A percentile compares a stretch with the other conserved stretches of the same genome.
Evolutionary conservation across 2,797 vertebrate species (phyloP).

Genomic region (Epinephelus awoara): DNA sequence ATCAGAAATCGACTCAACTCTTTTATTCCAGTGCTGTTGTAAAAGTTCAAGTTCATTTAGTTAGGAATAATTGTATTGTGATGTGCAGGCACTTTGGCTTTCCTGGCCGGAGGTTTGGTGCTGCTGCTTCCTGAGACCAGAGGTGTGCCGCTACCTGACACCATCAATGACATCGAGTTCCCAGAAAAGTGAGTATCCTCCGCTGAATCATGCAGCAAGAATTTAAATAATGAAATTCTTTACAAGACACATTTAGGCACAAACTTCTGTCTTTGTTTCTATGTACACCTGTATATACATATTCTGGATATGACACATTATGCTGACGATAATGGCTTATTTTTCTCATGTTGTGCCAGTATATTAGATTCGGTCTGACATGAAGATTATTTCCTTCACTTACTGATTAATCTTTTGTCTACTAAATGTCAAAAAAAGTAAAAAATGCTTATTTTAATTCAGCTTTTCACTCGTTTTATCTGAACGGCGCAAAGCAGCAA

Average conservation of each 20-base stretch:
- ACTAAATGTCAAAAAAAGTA: neutral
- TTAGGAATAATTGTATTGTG: neutral
- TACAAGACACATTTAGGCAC: neutral
- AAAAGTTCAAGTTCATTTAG: no score
- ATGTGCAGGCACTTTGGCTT: slow-evolving; percentile 87
- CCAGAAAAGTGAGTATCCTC: slow-evolving; percentile 83
- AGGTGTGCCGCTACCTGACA: slow-evolving; percentile 93
- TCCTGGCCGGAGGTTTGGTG: slow-evolving; percentile 90
- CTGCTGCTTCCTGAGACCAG: slow-evolving; percentile 94
- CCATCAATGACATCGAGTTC: slow-evolving; percentile 93
- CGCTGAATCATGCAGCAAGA: no score
- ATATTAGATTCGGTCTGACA: no score
- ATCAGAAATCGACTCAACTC: no score
- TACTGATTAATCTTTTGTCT: neutral
- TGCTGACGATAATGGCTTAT: neutral
- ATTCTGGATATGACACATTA: neutral
- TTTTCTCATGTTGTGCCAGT: neutral
- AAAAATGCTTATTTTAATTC: neutral
- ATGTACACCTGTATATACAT: no score
- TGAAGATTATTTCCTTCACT: no score
- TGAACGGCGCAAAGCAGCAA: no score
- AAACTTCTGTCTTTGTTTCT: no score
- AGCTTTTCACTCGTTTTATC: neutral
- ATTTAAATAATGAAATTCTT: neutral
- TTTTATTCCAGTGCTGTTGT: no score